These are phyloP conservation scores for Paraescarpia echinospica DNA, from an alignment of 1,140 invertebrate species.

Conservation along the genomic window DNA sequence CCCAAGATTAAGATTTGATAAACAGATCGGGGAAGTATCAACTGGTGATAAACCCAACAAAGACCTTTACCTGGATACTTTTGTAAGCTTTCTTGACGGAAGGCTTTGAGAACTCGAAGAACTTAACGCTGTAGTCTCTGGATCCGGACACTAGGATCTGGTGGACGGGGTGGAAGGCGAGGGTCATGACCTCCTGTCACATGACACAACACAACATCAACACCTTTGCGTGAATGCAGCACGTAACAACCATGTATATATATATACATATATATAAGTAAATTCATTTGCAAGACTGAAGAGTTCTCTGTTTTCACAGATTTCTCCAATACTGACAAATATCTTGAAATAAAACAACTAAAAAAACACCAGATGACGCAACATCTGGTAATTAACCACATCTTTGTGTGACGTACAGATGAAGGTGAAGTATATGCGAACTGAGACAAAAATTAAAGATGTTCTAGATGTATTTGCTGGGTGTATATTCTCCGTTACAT, in stretches of 20 bases:
- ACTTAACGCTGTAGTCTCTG: conserved; percentile 88
- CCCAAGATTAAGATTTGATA: background rate
- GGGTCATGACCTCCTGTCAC: conserved; percentile 82
- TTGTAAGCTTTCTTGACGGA: conserved; percentile 97
- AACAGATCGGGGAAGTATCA: background rate
- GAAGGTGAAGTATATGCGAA: too few species aligned
- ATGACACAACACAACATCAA: conserved; percentile 18
- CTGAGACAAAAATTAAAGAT: too few species aligned
- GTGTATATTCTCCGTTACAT: too few species aligned
- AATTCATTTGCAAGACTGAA: background rate
- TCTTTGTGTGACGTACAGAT: too few species aligned
- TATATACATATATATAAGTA: background rate
- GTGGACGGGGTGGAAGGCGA: conserved; percentile 90
- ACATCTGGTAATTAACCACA: too few species aligned
- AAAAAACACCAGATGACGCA: too few species aligned
- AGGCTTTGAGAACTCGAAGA: conserved; percentile 97
- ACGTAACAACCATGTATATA: too few species aligned
- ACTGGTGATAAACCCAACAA: conserved; percentile 10
- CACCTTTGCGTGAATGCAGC: background rate
- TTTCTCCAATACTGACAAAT: too few species aligned
- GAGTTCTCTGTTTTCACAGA: too few species aligned
- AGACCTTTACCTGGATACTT: conserved; percentile 71
- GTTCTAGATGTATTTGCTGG: too few species aligned
- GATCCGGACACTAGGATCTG: conserved; percentile 93
- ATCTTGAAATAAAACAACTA: too few species aligned